Evolutionary conservation across 1,140 invertebrate genomes (phyloP), one percentile per base, ranked within the genome.

Genomic region (Eurosta solidaginis): DNA sequence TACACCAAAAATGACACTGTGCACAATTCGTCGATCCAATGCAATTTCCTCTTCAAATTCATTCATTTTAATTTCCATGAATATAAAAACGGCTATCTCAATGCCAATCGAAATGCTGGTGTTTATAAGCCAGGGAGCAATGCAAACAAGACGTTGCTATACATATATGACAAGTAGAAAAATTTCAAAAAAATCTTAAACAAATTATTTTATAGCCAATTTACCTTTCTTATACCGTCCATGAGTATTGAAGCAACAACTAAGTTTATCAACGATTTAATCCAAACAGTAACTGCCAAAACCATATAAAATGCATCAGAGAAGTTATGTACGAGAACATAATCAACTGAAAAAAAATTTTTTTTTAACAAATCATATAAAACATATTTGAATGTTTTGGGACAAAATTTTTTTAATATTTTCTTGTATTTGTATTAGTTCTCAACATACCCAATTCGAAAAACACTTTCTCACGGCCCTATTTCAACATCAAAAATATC

Each of bases 291-390:
- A 10, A 84, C 79, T 3, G 84, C 83, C 20, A 85, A 79, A 68
- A 85, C 85, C 83, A 86, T 86, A 74, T 86, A 86, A 52, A 86
- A 86, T 10, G 85, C 85, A 29, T 85, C 82, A 1, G 85, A 85
- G 27, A 86, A 86, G 59, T 86, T 85, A 76, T 85, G 80, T 3
- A 86, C 82, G 74, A 85, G 79, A 12, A 86, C 79, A 79, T 86
- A 86, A 49, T 86, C 81, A 47, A 86, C 85, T 86, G 29, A 0
- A 79, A 79, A 80, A 14, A 49, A 50, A 73, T 36, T 14, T 50
- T 22, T 12, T 20, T 45, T 45, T 45, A 45, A 9, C 7, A n/a
- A n/a, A n/a, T n/a, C n/a, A n/a, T n/a, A n/a, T n/a, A n/a, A n/a
- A n/a, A n/a, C n/a, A n/a, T n/a, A n/a, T n/a, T n/a, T n/a, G n/a